These are phyloP conservation scores for Kradibia gibbosae DNA, from an alignment of 1,140 invertebrate genomes.

Conservation along the genomic window DNA sequence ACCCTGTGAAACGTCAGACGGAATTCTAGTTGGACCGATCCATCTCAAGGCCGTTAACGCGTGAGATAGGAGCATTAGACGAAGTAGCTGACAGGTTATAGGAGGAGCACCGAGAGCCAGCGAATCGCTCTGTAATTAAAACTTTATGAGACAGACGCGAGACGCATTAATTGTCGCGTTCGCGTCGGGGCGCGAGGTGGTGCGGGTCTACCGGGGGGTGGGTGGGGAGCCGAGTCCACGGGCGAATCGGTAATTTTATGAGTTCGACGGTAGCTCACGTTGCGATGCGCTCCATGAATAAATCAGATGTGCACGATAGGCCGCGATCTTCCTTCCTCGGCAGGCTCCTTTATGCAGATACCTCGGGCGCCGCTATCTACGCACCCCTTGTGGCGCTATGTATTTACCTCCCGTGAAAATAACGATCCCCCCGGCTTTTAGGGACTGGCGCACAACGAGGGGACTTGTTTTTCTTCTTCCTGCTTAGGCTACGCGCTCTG, in stretches of 20 bases:
- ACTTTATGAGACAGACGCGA: constrained; percentile 36
- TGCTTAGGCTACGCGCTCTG: too few species aligned
- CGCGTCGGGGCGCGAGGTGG: neutral
- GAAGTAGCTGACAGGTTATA: neutral
- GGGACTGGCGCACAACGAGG: neutral
- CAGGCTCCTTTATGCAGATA: neutral
- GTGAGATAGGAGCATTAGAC: constrained; percentile 9
- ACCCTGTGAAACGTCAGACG: neutral
- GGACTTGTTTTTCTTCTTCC: neutral
- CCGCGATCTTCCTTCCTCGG: neutral
- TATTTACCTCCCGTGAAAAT: neutral
- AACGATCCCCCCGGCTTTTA: neutral
- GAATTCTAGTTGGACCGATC: neutral
- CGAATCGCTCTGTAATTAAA: constrained; percentile 44
- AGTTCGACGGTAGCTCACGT: neutral
- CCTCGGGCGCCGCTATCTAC: neutral
- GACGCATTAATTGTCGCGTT: constrained; percentile 34
- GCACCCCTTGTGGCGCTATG: too few species aligned
- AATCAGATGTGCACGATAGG: neutral
- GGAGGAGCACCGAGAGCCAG: neutral
- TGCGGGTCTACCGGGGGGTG: neutral
- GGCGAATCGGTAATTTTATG: constrained; percentile 31
- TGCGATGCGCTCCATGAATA: constrained; percentile 20
- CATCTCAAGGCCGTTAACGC: neutral
- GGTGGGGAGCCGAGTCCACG: neutral